Percentiles rank a stretch among this genome's conserved stretches.
These are phyloP conservation scores for Sinopyrophorus schimmeli DNA, from an alignment of 2,888 invertebrate species.

Conservation along the genomic window DNA sequence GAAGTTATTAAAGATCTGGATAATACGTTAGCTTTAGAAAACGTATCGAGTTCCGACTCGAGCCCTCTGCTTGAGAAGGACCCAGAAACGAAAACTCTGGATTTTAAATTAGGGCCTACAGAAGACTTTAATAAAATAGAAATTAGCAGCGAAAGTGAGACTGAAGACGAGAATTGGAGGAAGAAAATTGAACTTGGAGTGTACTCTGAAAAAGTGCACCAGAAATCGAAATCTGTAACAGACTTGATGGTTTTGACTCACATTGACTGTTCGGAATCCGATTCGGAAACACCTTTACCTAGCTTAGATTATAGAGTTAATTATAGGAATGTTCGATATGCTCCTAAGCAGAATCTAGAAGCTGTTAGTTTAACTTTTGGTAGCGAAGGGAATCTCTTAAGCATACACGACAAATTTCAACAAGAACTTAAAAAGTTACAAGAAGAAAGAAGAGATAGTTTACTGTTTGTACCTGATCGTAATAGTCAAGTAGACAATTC, in stretches of 20 bases:
- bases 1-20: slow-evolving; percentile 68
- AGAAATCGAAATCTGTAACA: slow-evolving; percentile 68
- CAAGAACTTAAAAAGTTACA: slow-evolving; percentile 59
- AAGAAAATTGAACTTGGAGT: slow-evolving; percentile 63
- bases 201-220: slow-evolving; percentile 65
- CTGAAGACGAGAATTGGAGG: slow-evolving; percentile 67
- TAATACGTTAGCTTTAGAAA: slow-evolving; percentile 65
- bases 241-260: slow-evolving; percentile 70
- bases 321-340: slow-evolving; percentile 53
- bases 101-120: slow-evolving; percentile 52
- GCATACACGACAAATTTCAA: slow-evolving; percentile 60
- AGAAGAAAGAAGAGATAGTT: slow-evolving; percentile 53
- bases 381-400: slow-evolving; percentile 62
- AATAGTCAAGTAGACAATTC: too few relatives aligned
- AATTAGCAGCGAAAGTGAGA: slow-evolving; percentile 61
- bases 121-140: slow-evolving; percentile 13
- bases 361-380: slow-evolving; percentile 54
- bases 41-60: slow-evolving; percentile 63
- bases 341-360: slow-evolving; percentile 48
- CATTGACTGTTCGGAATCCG: slow-evolving; percentile 65
- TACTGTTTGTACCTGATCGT: slow-evolving; percentile 55
- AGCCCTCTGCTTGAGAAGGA: slow-evolving; percentile 57
- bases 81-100: slow-evolving; percentile 35
- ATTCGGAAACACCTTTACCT: slow-evolving; percentile 57
- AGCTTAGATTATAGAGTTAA: slow-evolving; percentile 51